Conservation (phyloP, 2,888 invertebrate genomes). For the Hymenopus coronatus region DNA sequence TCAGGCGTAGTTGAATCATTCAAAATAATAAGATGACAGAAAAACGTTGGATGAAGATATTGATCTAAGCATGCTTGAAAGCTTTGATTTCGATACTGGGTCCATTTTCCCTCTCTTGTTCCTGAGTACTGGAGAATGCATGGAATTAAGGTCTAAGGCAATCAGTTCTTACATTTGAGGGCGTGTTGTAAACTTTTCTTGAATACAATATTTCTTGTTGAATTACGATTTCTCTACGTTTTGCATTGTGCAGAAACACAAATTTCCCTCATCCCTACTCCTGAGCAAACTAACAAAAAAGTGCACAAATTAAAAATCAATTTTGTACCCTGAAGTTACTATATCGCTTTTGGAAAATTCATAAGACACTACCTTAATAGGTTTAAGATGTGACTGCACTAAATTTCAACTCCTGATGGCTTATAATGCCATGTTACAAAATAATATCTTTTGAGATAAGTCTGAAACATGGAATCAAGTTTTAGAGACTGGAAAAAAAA, state of each 20-base stretch:
- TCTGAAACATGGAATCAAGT: too few relatives aligned
- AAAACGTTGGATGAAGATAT: background rate
- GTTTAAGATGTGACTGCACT: background rate
- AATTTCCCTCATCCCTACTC: background rate
- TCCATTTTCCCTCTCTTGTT: background rate
- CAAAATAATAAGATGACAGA: background rate
- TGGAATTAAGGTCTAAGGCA: background rate
- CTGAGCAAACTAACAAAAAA: background rate
- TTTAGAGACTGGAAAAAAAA: too few relatives aligned
- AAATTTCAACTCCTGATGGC: background rate
- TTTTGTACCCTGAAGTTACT: background rate
- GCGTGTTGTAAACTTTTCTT: background rate
- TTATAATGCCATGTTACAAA: too few relatives aligned
- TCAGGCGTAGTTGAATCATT: background rate
- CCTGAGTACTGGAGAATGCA: background rate
- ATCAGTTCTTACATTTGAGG: background rate
- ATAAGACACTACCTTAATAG: background rate
- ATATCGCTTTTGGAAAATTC: background rate
- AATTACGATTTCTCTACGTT: background rate
- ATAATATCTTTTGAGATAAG: too few relatives aligned
- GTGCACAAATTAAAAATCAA: background rate
- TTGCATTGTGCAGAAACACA: background rate
- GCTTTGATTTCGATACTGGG: background rate
- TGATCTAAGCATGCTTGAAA: background rate
- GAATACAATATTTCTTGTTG: background rate